Evolutionary conservation across 2,113 vertebrate species (phyloP).

Genomic region (Hippocampus zosterae): DNA sequence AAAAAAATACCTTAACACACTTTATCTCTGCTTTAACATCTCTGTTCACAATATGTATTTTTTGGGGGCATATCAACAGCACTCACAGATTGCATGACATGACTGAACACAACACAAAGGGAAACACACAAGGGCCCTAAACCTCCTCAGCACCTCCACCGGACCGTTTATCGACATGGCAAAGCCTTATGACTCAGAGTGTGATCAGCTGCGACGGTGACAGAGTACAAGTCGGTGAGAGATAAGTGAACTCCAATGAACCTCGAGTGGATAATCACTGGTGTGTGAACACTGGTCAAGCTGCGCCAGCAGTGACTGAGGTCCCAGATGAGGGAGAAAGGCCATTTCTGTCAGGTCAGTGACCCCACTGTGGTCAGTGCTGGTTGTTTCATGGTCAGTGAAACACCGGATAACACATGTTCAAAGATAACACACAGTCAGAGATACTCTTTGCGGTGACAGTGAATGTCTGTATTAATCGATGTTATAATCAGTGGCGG

Average conservation of each 20-base stretch:
- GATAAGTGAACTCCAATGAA: constrained; percentile 37
- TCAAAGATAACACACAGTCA: constrained; percentile 13
- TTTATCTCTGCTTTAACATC: not conserved
- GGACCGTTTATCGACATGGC: constrained; percentile 38
- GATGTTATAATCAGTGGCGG: too few relatives aligned
- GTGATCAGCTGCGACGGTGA: constrained; percentile 42
- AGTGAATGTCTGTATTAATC: not conserved
- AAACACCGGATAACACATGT: constrained; percentile 12
- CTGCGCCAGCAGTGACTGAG: constrained; percentile 36
- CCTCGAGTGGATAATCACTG: constrained; percentile 46
- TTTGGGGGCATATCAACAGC: not conserved
- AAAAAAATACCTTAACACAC: not conserved
- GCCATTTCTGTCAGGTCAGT: constrained; percentile 13
- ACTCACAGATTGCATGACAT: constrained; percentile 9
- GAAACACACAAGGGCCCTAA: constrained; percentile 22
- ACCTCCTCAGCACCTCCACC: constrained; percentile 27
- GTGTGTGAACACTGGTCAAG: constrained; percentile 47
- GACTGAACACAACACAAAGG: not conserved
- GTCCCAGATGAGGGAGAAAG: constrained; percentile 30
- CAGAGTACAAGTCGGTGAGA: constrained; percentile 10
- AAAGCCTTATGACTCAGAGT: constrained; percentile 30
- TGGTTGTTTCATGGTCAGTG: constrained; percentile 17
- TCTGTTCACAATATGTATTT: too few relatives aligned
- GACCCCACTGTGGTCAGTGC: constrained; percentile 30
- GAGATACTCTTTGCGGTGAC: not conserved